phyloP scores from a whole-genome alignment of 1,140 invertebrate genomes.

The Paraescarpia echinospica region DNA sequence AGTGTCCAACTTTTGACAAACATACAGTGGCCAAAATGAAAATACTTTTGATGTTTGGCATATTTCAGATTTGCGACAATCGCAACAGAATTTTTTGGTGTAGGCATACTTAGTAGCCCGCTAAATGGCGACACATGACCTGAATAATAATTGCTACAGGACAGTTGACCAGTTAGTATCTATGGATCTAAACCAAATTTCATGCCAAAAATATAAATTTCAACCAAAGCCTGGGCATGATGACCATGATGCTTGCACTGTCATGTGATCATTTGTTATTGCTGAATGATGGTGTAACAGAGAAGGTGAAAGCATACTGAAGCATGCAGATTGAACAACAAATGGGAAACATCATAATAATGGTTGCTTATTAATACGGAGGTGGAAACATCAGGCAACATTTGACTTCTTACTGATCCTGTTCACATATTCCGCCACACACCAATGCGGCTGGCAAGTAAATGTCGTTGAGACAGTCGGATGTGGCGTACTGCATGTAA shows the following conservation, averaged over 20 bases:
- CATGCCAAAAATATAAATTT: too few relatives aligned
- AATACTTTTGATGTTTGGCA: too few relatives aligned
- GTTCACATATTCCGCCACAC: neutral
- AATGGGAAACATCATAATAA: neutral
- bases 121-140: too few relatives aligned
- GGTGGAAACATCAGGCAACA: neutral
- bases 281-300: neutral
- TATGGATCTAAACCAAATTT: too few relatives aligned
- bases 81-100: too few relatives aligned
- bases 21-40: too few relatives aligned
- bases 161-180: too few relatives aligned
- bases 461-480: neutral
- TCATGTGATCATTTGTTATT: neutral
- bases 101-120: too few relatives aligned
- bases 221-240: neutral
- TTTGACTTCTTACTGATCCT: neutral
- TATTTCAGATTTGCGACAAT: too few relatives aligned
- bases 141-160: too few relatives aligned
- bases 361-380: neutral
- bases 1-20: too few relatives aligned
- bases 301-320: neutral
- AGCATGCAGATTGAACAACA: neutral
- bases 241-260: neutral
- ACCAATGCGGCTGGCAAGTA: neutral
- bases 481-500: neutral